Evolutionary conservation across 2,113 vertebrate species (phyloP), one percentile per base, ranked within the genome.

Genomic region (Scartelaos histophorus): DNA sequence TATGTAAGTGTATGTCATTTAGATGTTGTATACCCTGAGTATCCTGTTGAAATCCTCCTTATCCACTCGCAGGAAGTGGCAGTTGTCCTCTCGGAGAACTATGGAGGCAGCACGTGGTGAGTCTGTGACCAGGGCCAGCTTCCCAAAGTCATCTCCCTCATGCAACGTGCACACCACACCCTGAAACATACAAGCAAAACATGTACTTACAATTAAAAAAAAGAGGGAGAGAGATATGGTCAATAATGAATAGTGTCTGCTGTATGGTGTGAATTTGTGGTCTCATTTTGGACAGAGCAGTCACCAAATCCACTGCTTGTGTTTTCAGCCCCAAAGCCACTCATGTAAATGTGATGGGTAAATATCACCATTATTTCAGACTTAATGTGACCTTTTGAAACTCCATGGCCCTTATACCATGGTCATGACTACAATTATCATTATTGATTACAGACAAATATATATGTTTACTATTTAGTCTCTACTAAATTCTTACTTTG

Each of bases 41-140:
- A 98, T 98, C 83, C 97, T 93, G 92, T 99, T 99, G 90, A 99
- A 99, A 87, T 99, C 97, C 74, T 99, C 97, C 85, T 99, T 99
- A 91, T 99, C 97, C 13, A 99, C 97, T 69, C 97, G 94, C 69
- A 99, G 86, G 91, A 99, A 99, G 92, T 99, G 97, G 83, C 97
- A 99, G 87, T 98, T 97, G 89, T 99, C 97, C 88, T 99, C 97
- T 81, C 97, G 91, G 47, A 99, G 91, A 67, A 99, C 97, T 4
- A 99, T 99, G 80, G 97, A 99, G 60, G 97, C 97, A 60, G 97
- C 97, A 65, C 97, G 92, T 0, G 97, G 97, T 25, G 97, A 96
- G 75, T 99, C 97, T 7, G 98, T 99, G 75, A 99, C 97, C 71
- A 99, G 91, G 0, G 97, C 97, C 89, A 99, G 88, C 91, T 99